Evolutionary conservation across 2,888 invertebrate species (phyloP).

Genomic region (Clistopyga incitator): DNA sequence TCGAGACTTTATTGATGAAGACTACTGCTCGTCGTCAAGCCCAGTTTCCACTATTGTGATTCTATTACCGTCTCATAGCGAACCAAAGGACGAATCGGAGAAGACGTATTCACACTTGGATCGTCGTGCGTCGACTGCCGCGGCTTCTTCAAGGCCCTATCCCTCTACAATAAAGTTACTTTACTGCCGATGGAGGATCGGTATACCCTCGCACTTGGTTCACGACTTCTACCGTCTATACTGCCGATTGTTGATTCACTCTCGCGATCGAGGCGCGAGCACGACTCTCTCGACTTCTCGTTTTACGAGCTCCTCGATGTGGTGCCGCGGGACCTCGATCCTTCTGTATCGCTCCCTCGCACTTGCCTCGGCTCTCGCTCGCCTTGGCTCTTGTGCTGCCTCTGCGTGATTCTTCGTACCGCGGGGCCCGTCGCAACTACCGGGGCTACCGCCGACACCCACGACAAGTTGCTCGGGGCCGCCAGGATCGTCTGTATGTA

Average conservation of each 20-base stretch:
- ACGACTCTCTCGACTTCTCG: slow-evolving; percentile 40
- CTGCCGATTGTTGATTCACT: slow-evolving; percentile 62
- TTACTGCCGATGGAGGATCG: slow-evolving; percentile 53
- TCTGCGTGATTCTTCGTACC: slow-evolving; percentile 36
- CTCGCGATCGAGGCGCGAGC: slow-evolving; percentile 6
- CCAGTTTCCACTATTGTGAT: slow-evolving; percentile 1
- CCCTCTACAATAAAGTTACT: slow-evolving; percentile 54
- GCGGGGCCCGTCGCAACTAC: slow-evolving; percentile 33
- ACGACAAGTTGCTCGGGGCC: slow-evolving; percentile 56
- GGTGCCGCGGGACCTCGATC: slow-evolving; percentile 14
- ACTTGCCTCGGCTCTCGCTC: slow-evolving; percentile 59
- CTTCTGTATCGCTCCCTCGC: slow-evolving; percentile 45
- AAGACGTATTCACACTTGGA: neutral
- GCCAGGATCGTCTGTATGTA: slow-evolving; percentile 41
- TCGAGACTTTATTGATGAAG: neutral
- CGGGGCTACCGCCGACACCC: slow-evolving; percentile 58
- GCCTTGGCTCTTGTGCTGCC: slow-evolving; percentile 36
- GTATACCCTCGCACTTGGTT: slow-evolving; percentile 27
- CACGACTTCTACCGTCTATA: slow-evolving; percentile 45
- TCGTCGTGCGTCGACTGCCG: slow-evolving; percentile 8
- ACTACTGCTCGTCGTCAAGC: neutral
- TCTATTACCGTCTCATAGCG: neutral
- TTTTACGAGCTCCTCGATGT: slow-evolving; percentile 62
- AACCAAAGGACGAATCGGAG: neutral
- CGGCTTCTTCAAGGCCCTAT: slow-evolving; percentile 52